These are phyloP conservation scores for Parapsyche elsis DNA, from an alignment of 1,140 invertebrate species.

Conservation along the genomic window DNA sequence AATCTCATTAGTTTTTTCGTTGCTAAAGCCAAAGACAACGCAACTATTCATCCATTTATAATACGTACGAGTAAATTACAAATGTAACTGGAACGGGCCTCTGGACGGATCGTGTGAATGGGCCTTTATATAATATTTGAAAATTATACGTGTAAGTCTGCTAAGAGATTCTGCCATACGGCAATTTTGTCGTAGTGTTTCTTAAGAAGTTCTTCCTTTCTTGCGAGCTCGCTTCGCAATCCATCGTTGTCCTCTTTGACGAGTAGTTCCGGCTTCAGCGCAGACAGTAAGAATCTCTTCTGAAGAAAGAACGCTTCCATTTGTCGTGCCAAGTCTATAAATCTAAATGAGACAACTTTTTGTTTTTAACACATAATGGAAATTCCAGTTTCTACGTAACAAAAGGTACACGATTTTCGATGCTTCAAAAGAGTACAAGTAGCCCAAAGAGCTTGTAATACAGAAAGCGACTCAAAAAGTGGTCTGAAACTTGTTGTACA, in stretches of 20 bases:
- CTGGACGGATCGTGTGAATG: too few relatives aligned
- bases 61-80: not conserved
- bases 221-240: conserved; percentile 80
- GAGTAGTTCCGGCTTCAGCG: conserved; percentile 90
- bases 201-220: conserved; percentile 89
- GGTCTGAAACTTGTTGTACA: too few relatives aligned
- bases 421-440: conserved; percentile 57
- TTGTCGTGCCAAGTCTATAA: conserved; percentile 90
- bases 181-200: conserved; percentile 91
- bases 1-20: too few relatives aligned
- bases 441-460: not conserved
- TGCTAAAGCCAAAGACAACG: too few relatives aligned
- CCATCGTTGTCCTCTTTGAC: conserved; percentile 93
- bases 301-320: conserved; percentile 96
- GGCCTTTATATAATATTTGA: too few relatives aligned
- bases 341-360: conserved; percentile 66
- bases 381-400: too few relatives aligned
- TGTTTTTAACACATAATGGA: too few relatives aligned
- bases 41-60: too few relatives aligned
- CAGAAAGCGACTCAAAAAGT: not conserved
- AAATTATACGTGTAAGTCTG: conserved; percentile 69
- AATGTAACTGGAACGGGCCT: not conserved
- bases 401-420: too few relatives aligned
- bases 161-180: conserved; percentile 88
- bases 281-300: conserved; percentile 89